phyloP scores from a whole-genome alignment of 2,888 invertebrate genomes.

The Leptinotarsa juncta region DNA sequence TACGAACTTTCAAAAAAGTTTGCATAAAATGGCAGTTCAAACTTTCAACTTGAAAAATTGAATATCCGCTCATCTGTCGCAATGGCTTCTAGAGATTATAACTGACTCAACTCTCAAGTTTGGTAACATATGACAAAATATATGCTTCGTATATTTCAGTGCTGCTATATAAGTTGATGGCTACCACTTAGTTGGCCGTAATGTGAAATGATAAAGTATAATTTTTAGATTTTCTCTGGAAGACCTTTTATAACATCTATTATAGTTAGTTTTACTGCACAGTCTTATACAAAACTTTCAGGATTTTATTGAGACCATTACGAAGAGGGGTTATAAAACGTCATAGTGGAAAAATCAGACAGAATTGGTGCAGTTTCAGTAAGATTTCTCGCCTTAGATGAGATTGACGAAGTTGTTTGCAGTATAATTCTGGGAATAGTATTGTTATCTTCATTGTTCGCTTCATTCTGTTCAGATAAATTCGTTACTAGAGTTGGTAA shows the following conservation, averaged over 20 bases:
- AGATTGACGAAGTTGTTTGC: no score
- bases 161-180: conserved; percentile 2
- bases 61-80: not conserved
- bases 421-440: no score
- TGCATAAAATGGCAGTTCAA: not conserved
- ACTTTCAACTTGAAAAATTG: not conserved
- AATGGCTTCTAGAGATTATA: not conserved
- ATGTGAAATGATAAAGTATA: conserved; percentile 3
- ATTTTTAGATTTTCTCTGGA: not conserved
- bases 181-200: not conserved
- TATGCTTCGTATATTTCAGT: conserved; percentile 3
- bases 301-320: conserved; percentile 4
- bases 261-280: conserved; percentile 5
- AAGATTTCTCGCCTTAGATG: no score
- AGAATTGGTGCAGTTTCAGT: not conserved
- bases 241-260: conserved; percentile 4
- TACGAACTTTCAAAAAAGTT: not conserved
- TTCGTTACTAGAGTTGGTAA: no score
- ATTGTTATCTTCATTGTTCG: no score
- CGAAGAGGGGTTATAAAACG: not conserved
- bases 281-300: not conserved
- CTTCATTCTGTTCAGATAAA: no score
- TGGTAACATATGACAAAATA: not conserved
- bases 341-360: not conserved
- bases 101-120: not conserved